Base-by-base conservation (phyloP, 2,797 vertebrate species). In the Botia kubotai region DNA sequence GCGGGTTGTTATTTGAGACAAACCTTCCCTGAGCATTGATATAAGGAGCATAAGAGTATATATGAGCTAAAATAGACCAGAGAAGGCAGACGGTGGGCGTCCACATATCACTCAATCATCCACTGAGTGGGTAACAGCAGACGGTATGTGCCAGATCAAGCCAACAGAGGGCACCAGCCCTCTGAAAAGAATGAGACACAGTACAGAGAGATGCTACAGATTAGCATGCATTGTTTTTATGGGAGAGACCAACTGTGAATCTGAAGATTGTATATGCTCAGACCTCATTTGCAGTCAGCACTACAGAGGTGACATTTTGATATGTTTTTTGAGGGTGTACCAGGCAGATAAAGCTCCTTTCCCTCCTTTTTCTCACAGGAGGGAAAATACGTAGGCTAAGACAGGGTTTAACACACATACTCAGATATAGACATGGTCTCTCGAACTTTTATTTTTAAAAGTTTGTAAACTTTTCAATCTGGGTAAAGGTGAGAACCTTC, bases 281-380 rank as follows among this genome's bases (percentile, higher is more conserved):
- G 55, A 71, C 12, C 17, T 79, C 68, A 71, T 16, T 62, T n/a
- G 46, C 76, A 79, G n/a, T 39, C 23, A 21, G 67, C 26, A 52
- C 43, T 70, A 71, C 57, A 79, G 14, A 52, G 26, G 10, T 36
- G 57, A 50, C 43, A 52, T 72, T 63, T 23, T 60, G 23, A 62
- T 50, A n/a, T 29, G 23, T 4, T 50, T 78, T 70, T 50, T 17
- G 19, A 62, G 43, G 55, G n/a, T 19, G 26, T 36, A 36, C 57
- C 21, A 33, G 26, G 5, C 8, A 43, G 23, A 58, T 26, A 77
- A 7, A 3, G 19, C 23, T 70, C n/a, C 33, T 29, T n/a, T n/a
- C n/a, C n/a, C n/a, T n/a, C n/a, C n/a, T 21, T 69, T 57, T 57
- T 46, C 63, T 77, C 23, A 50, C 36, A 68, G 36, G 17, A 66